Evolutionary conservation across 2,113 vertebrate genomes (phyloP), one percentile per base, ranked within the genome.

Genomic region (Athene noctua): DNA sequence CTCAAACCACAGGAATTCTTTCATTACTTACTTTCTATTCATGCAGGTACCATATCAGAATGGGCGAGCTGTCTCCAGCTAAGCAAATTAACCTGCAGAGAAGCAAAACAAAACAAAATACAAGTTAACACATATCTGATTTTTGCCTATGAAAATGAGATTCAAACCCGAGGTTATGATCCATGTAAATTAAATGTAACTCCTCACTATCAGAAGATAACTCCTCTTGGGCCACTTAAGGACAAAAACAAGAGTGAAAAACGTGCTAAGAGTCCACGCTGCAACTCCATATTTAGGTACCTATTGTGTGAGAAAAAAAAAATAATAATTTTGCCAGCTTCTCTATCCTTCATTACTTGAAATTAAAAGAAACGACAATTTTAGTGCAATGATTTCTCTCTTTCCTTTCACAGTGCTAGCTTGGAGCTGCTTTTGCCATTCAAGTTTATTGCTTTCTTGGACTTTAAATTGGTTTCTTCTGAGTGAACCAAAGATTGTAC

Each of bases 351-450:
- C 22, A 57, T 86, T 93, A 78, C 42, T 90, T 82, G 89, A 96
- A 95, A 90, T 92, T 20, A 92, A 83, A 71, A 67, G 75, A 30
- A 97, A 95, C 88, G 95, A 96, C 96, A 93, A 80, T 90, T 83
- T 59, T 62, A 72, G 59, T 92, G 82, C 91, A 46, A 79, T 78
- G 85, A 84, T 94, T 94, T 93, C 55, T 95, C 30, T 78, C 81
- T 65, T 78, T 74, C 7, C 47, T 96, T 95, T 96, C 91, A 20
- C 72, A 66, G 73, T 61, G 14, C 57, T 92, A 25, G 29, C 78
- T 74, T 47, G 65, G 91, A 97, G 73, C 90, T 81, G 12, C 40
- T 86, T 91, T 95, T 89, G 54, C 86, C 66, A 74, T 87, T 88
- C 46, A 78, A 77, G 47, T 92, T 97, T 94, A 95, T 93, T 92